phyloP scores from a whole-genome alignment of 2,113 vertebrate species.

The Ploceus nigricollis region DNA sequence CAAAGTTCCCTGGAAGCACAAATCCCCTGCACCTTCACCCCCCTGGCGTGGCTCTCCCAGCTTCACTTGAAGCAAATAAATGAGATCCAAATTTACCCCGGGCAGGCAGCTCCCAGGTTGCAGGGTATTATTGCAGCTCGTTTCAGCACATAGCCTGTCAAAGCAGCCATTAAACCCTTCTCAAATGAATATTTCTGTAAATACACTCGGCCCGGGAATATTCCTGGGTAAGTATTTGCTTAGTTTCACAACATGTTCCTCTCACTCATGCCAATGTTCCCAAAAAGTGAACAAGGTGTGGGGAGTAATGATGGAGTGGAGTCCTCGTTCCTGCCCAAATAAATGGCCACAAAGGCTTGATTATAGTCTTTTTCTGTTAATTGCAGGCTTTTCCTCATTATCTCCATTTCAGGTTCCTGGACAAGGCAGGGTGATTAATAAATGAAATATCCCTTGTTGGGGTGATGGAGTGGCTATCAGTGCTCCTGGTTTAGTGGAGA shows the following conservation, averaged over 20 bases:
- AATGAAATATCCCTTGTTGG: background rate
- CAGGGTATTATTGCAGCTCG: slow-evolving; percentile 17
- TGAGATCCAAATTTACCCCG: background rate
- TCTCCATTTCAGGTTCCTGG: background rate
- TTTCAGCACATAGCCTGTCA: slow-evolving; percentile 39
- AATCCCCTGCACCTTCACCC: background rate
- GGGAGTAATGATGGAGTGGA: slow-evolving; percentile 44
- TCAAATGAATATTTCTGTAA: slow-evolving; percentile 57
- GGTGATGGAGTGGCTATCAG: background rate
- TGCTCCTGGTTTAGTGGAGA: background rate
- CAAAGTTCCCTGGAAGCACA: background rate
- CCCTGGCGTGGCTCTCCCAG: background rate
- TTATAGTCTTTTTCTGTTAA: background rate
- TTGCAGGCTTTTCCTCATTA: background rate
- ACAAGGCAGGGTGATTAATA: background rate
- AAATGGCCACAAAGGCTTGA: background rate
- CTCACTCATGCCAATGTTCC: slow-evolving; percentile 28
- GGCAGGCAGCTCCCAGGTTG: background rate
- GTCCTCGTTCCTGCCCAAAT: background rate
- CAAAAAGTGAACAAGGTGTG: slow-evolving; percentile 43
- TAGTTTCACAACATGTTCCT: slow-evolving; percentile 60
- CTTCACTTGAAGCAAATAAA: background rate
- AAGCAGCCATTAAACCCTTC: slow-evolving; percentile 54
- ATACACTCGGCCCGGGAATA: background rate
- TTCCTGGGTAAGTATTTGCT: slow-evolving; percentile 59